phyloP scores from a whole-genome alignment of 30 jellyfish, hydroid and myxozoan genomes.

The Catostylus mosaicus region DNA sequence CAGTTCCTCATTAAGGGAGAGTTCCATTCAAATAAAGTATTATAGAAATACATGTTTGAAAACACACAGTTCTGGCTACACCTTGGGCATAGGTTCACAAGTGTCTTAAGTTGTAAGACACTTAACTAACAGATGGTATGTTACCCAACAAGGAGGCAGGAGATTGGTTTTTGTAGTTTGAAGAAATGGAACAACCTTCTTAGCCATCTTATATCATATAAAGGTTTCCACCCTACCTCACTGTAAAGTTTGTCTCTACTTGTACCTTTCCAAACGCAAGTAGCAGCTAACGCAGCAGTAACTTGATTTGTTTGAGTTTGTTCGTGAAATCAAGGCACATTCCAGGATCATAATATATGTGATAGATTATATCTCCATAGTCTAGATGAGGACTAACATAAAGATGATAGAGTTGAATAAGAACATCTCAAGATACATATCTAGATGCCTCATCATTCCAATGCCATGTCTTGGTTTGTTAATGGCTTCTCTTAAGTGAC shows the following conservation, averaged over 20 bases:
- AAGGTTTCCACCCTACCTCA: no score
- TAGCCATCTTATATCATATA: no score
- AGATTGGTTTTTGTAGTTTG: no score
- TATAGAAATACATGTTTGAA: no score
- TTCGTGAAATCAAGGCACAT: not conserved
- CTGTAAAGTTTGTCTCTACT: not conserved
- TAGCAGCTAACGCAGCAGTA: not conserved
- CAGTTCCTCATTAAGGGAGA: no score
- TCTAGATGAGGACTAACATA: conserved; percentile 1
- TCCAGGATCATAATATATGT: not conserved
- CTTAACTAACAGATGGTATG: no score
- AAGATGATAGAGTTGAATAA: not conserved
- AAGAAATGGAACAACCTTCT: no score
- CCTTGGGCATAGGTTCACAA: no score
- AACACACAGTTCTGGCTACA: no score
- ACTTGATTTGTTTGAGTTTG: not conserved
- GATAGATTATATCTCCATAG: not conserved
- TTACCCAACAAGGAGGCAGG: no score
- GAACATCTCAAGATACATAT: not conserved
- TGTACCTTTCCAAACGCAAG: not conserved
- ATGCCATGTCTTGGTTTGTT: not conserved
- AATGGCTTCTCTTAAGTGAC: not conserved
- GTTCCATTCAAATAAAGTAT: no score
- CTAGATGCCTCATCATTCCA: not conserved
- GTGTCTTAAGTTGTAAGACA: no score